These are phyloP conservation scores for Brachyhypopomus occidentalis DNA, from an alignment of 2,113 vertebrate genomes.

Conservation along the genomic window DNA sequence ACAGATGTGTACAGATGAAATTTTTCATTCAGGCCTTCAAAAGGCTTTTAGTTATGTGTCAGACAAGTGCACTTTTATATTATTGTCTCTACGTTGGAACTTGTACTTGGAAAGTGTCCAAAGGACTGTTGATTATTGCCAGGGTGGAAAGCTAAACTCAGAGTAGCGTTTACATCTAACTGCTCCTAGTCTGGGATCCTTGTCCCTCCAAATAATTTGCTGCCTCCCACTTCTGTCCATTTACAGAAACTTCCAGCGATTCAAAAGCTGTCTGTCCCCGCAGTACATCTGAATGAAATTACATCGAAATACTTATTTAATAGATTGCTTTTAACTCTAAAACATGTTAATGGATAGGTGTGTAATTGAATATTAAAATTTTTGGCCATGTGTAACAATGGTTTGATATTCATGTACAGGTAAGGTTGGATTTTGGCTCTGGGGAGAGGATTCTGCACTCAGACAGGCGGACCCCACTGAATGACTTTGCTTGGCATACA, in stretches of 20 bases:
- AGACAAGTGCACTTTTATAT: not conserved
- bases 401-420: constrained; percentile 61
- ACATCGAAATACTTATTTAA: constrained; percentile 53
- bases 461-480: constrained; percentile 74
- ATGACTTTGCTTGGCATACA: constrained; percentile 86
- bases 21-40: not conserved
- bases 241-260: constrained; percentile 59
- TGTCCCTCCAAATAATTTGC: constrained; percentile 62
- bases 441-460: constrained; percentile 76
- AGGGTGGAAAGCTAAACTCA: constrained; percentile 49
- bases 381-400: not conserved
- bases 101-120: constrained; percentile 52
- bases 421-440: constrained; percentile 80
- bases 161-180: constrained; percentile 45
- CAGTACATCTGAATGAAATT: constrained; percentile 58
- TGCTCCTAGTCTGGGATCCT: constrained; percentile 50
- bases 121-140: constrained; percentile 43
- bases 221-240: constrained; percentile 45
- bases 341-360: not conserved
- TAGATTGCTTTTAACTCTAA: not conserved
- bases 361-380: not conserved
- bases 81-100: constrained; percentile 51
- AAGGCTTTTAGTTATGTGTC: constrained; percentile 34
- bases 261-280: constrained; percentile 63
- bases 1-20: constrained; percentile 37